Percentiles rank a stretch among this genome's conserved stretches.
Conservation (phyloP, 2,113 vertebrate genomes). For the Pterocles gutturalis region DNA sequence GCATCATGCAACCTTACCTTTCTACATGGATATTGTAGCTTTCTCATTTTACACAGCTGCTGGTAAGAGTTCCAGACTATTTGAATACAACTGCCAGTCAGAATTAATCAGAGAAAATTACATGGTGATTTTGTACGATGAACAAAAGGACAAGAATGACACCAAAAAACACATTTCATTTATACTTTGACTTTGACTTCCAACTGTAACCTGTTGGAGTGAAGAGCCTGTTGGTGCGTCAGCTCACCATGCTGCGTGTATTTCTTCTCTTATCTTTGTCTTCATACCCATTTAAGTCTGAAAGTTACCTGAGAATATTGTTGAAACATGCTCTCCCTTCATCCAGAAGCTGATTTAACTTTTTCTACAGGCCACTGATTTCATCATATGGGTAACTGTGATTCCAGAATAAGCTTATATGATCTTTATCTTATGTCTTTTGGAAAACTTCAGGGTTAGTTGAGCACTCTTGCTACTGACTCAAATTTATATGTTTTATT, state of each 20-base stretch:
- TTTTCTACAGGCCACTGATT: slow-evolving; percentile 18
- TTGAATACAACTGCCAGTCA: background rate
- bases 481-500: slow-evolving; percentile 33
- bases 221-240: background rate
- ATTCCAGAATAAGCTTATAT: slow-evolving; percentile 12
- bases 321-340: slow-evolving; percentile 7
- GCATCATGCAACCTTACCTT: background rate
- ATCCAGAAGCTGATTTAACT: slow-evolving; percentile 22
- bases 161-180: background rate
- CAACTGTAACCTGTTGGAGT: background rate
- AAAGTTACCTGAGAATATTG: background rate
- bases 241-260: background rate
- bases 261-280: background rate
- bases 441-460: slow-evolving; percentile 37
- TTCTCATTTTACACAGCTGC: background rate
- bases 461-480: background rate
- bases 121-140: background rate
- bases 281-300: background rate
- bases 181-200: background rate
- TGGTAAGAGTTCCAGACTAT: background rate
- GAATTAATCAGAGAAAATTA: background rate
- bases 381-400: background rate
- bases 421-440: background rate
- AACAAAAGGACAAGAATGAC: background rate
- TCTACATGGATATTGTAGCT: background rate